Base-by-base conservation (phyloP, 1,140 invertebrate genomes). In the Harlomillsia oculata region DNA sequence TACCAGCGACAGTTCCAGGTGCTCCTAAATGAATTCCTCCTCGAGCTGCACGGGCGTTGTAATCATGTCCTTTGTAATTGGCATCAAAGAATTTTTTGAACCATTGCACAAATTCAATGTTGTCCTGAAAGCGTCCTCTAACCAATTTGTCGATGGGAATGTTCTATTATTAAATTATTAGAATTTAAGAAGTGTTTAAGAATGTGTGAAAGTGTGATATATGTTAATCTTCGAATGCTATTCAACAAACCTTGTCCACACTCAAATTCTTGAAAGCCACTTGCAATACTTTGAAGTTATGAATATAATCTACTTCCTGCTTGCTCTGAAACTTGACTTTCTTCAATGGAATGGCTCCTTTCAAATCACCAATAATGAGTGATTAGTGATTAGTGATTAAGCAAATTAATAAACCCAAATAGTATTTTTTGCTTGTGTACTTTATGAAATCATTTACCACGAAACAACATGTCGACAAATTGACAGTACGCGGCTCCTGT, bases 81-180 rank as follows among this genome's bases (percentile, higher is more conserved):
- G 94, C 93, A 79, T 98, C 95, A 77, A 98, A 99, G 76, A 99
- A 98, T 72, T 97, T 97, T 80, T 98, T 98, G 78, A 99, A 99
- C 96, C 96, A 99, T 79, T 99, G 96, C 60, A 99, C 83, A 78
- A 99, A 99, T 77, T 99, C 96, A 82, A 99, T 99, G 77, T 99
- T 99, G 77, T 99, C 95, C 82, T 95, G 90, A 75, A 97, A 98
- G 69, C 89, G 83, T 67, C 91, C 93, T 75, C 97, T 97, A 70
- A 96, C 91, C 73, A 97, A 80, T 75, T 87, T 91, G 75, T 97
- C 92, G 72, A 97, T 90, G 59, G 92, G 90, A 75, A 97, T 93
- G 69, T 94, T 87, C 93, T 97, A 76, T 62, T 74, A 36, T 16
- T 8, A 11, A 14, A 8, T 18, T 5, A 46, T 29, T 14, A 14